phyloP scores from a whole-genome alignment of 2,888 invertebrate genomes.

The Lycia hirtaria region DNA sequence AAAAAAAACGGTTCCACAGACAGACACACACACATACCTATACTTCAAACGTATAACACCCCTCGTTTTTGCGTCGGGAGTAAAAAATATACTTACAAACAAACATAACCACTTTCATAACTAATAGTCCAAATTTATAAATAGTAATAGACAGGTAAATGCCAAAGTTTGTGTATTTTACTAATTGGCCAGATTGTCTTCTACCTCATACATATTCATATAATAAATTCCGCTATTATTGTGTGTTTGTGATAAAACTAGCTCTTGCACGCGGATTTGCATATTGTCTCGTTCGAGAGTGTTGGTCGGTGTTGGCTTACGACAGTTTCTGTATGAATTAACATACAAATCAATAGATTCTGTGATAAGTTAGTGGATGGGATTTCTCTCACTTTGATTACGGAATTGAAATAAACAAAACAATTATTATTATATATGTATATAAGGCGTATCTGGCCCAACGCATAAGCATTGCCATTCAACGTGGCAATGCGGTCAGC shows the following conservation, averaged over 20 bases:
- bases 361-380: too few species aligned
- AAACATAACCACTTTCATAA: neutral
- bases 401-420: too few species aligned
- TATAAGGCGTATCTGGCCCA: too few species aligned
- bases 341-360: neutral
- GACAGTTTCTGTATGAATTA: neutral
- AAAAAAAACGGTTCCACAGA: too few species aligned
- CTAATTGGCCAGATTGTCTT: constrained; percentile 18
- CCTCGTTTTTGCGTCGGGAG: too few species aligned
- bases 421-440: too few species aligned
- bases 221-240: neutral
- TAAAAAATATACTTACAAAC: too few species aligned
- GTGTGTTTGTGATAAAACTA: neutral
- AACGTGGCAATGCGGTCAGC: too few species aligned
- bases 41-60: too few species aligned
- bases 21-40: too few species aligned
- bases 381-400: too few species aligned
- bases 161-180: constrained; percentile 18
- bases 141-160: neutral
- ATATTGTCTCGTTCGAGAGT: neutral
- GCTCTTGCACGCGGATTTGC: neutral
- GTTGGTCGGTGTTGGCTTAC: neutral
- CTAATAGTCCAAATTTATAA: neutral
- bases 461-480: too few species aligned
- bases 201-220: constrained; percentile 12